Conservation (phyloP, 2,888 invertebrate genomes). For the Caenorhabditis sulstoni region DNA sequence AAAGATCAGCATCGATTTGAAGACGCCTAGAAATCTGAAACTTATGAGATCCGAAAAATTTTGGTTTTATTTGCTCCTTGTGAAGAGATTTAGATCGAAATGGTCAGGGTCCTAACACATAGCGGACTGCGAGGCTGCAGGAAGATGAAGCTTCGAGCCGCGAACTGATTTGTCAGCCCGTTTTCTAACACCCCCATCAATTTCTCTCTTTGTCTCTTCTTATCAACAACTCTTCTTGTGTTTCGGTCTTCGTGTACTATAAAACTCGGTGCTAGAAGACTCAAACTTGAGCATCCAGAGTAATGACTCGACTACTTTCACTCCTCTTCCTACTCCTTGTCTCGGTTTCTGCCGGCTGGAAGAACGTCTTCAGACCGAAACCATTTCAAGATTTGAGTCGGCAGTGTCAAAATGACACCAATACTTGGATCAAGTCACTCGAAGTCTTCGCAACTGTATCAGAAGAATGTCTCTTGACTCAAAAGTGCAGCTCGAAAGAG, state of each 20-base stretch:
- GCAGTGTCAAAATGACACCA: constrained; percentile 38
- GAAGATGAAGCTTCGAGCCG: too few relatives aligned
- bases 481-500: constrained; percentile 34
- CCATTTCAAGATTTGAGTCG: constrained; percentile 7
- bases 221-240: constrained; percentile 10
- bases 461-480: constrained; percentile 15
- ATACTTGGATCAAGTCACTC: constrained; percentile 32
- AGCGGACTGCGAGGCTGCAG: too few relatives aligned
- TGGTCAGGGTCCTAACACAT: too few relatives aligned
- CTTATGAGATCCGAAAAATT: too few relatives aligned
- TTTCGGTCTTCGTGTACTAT: background rate
- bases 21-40: too few relatives aligned
- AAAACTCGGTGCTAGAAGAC: background rate
- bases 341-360: constrained; percentile 1
- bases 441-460: constrained; percentile 16
- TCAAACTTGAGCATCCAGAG: background rate
- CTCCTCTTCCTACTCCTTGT: background rate
- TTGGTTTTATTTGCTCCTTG: too few relatives aligned
- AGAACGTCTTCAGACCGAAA: constrained; percentile 26
- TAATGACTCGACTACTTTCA: constrained; percentile 9
- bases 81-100: too few relatives aligned
- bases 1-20: too few relatives aligned
- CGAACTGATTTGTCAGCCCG: too few relatives aligned
- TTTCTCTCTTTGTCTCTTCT: background rate
- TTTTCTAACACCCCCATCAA: too few relatives aligned